These are phyloP conservation scores for Drosophila trapezifrons DNA, from an alignment of 1,140 invertebrate genomes.

Conservation along the genomic window DNA sequence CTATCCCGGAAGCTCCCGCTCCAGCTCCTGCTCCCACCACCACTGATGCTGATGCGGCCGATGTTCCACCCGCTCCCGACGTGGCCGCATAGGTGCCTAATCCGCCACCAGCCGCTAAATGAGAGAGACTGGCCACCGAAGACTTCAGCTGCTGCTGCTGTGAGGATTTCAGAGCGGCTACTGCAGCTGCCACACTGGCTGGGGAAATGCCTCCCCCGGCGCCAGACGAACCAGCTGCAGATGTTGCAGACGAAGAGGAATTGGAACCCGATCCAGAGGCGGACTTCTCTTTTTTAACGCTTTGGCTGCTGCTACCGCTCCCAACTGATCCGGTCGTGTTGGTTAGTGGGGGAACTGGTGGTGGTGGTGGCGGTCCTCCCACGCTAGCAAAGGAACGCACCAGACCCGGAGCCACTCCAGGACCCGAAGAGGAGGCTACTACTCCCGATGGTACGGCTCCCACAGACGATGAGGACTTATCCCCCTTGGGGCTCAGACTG, in stretches of 20 bases:
- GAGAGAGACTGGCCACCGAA: constrained; percentile 61
- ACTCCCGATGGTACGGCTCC: constrained; percentile 23
- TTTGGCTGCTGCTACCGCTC: constrained; percentile 11
- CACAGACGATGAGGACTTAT: constrained; percentile 68
- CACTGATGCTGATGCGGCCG: constrained; percentile 11
- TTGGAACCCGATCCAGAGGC: constrained; percentile 16
- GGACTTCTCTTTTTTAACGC: constrained; percentile 41
- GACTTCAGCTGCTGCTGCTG: constrained; percentile 64
- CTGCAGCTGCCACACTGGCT: constrained; percentile 61
- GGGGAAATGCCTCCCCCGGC: constrained; percentile 20
- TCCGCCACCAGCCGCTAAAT: constrained; percentile 57
- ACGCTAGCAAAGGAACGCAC: constrained; percentile 60
- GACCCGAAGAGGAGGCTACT: constrained; percentile 14
- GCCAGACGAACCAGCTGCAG: constrained; percentile 13
- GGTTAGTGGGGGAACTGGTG: constrained; percentile 61
- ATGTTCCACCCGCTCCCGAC: constrained; percentile 25
- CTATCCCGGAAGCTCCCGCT: constrained; percentile 49
- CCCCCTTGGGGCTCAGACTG: constrained; percentile 82
- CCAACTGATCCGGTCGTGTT: constrained; percentile 17
- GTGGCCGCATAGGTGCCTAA: constrained; percentile 42
- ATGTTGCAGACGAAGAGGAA: constrained; percentile 28
- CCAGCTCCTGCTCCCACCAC: constrained; percentile 39
- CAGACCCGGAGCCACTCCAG: constrained; percentile 42
- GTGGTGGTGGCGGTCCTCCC: constrained; percentile 42
- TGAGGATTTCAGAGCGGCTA: constrained; percentile 52